Evolutionary conservation across 2,797 vertebrate genomes (phyloP).

Genomic region (Eurystomus glaucurus): DNA sequence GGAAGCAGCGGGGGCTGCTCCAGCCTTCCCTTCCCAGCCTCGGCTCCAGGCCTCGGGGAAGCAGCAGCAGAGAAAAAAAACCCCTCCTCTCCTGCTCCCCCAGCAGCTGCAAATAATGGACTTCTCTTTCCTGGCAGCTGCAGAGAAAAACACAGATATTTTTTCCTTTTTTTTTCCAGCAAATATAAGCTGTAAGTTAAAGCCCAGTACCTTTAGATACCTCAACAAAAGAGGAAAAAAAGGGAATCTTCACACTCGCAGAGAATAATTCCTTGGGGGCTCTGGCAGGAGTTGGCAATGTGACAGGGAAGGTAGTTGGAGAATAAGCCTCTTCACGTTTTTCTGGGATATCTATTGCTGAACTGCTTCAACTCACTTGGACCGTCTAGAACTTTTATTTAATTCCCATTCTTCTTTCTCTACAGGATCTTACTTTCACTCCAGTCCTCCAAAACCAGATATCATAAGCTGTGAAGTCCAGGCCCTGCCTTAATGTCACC

Average conservation of each 20-base stretch:
- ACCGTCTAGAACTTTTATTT: constrained; percentile 33
- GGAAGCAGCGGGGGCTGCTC: background rate
- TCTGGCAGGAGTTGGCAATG: accelerated
- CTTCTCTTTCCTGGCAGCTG: constrained; percentile 1
- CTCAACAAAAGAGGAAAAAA: background rate
- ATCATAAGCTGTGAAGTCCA: constrained; percentile 20
- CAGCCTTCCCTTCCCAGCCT: background rate
- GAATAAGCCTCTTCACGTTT: background rate
- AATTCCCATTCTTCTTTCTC: constrained; percentile 28
- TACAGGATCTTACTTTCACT: background rate
- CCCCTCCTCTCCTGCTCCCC: background rate
- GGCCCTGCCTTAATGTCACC: constrained; percentile 2
- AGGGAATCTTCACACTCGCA: background rate
- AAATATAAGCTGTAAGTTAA: constrained; percentile 10
- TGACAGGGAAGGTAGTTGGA: background rate
- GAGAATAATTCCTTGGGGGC: background rate
- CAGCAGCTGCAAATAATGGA: constrained; percentile 24
- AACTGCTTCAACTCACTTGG: background rate
- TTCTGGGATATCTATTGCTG: background rate
- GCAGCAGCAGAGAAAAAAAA: background rate
- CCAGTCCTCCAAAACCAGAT: background rate
- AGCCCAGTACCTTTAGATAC: background rate
- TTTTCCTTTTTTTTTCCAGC: constrained; percentile 12
- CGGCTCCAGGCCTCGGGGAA: background rate
- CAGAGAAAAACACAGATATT: background rate